phyloP scores from a whole-genome alignment of 2,888 invertebrate genomes.

The Xestia c-nigrum region DNA sequence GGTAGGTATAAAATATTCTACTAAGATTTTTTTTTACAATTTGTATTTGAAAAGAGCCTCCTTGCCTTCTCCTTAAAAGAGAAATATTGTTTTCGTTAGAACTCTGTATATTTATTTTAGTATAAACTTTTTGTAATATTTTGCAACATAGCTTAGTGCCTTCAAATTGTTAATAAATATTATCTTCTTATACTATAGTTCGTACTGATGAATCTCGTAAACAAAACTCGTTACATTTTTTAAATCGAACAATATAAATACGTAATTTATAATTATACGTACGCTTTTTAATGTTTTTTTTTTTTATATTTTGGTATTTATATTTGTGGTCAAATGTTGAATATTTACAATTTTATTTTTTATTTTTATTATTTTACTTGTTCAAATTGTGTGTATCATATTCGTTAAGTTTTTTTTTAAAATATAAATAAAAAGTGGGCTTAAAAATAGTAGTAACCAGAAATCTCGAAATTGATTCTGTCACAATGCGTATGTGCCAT shows the following conservation, averaged over 20 bases:
- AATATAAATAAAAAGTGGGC: no score
- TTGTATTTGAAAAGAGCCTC: background rate
- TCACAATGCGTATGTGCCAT: conserved; percentile 42
- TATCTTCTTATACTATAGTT: background rate
- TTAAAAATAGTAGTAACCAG: background rate
- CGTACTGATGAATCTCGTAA: conserved; percentile 14
- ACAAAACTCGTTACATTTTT: conserved; percentile 1
- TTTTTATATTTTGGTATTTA: background rate
- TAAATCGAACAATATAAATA: background rate
- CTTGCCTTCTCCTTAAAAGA: conserved; percentile 16
- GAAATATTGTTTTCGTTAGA: conserved; percentile 6
- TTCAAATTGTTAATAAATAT: conserved; percentile 37
- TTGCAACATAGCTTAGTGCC: conserved; percentile 41
- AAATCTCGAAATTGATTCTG: conserved; percentile 10
- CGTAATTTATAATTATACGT: background rate
- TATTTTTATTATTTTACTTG: background rate
- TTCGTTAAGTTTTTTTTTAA: conserved; percentile 3
- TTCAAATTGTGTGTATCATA: background rate
- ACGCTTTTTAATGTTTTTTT: background rate
- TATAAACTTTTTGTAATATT: background rate
- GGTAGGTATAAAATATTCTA: background rate
- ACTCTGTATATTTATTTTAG: conserved; percentile 7
- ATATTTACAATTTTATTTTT: background rate
- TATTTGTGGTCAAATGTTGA: background rate
- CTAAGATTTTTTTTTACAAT: background rate